A percentile compares a stretch with the other conserved stretches of the same genome.
Evolutionary conservation across 2,888 invertebrate species (phyloP).

Genomic region (Pristionchus entomophagus): DNA sequence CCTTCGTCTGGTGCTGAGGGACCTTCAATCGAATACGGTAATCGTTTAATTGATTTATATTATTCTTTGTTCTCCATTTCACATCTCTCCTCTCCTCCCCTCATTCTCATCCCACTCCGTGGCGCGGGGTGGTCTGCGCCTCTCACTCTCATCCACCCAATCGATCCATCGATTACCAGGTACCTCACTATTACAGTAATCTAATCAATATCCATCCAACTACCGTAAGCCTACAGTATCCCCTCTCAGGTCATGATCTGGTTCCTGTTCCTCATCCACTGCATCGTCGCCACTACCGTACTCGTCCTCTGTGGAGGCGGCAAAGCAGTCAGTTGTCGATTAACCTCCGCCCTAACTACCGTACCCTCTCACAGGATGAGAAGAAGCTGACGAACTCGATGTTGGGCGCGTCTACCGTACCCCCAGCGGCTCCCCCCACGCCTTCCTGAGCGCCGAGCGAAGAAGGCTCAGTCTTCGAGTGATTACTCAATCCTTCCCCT

Average conservation of each 20-base stretch:
- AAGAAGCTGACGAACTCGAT: slow-evolving; percentile 37
- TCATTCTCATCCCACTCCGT: neutral
- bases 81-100: neutral
- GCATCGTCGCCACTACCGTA: neutral
- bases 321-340: neutral
- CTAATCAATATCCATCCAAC: neutral
- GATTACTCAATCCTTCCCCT: neutral
- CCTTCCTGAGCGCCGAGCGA: neutral
- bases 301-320: neutral
- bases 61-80: neutral
- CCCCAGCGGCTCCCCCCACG: neutral
- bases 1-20: slow-evolving; percentile 69
- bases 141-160: neutral
- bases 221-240: neutral
- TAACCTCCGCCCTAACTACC: neutral
- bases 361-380: neutral
- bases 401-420: slow-evolving; percentile 15
- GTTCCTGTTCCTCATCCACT: neutral
- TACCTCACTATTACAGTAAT: neutral
- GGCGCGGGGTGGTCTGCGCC: neutral
- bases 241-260: neutral
- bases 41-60: neutral
- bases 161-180: neutral
- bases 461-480: neutral
- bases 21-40: slow-evolving; percentile 53